phyloP scores from a whole-genome alignment of 2,113 vertebrate genomes.

The Tor tambroides region DNA sequence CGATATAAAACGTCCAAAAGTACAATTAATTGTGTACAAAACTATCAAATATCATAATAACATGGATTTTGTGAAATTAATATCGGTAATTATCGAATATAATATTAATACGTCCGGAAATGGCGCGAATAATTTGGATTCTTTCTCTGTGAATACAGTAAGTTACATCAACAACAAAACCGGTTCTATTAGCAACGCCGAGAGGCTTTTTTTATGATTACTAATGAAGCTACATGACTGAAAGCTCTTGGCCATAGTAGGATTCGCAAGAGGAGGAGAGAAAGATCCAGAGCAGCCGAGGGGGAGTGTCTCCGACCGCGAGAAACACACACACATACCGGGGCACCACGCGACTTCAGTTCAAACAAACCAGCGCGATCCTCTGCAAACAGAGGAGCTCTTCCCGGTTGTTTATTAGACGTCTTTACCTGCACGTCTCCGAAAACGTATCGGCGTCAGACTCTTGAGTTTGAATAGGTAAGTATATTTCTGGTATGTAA shows the following conservation, averaged over 20 bases:
- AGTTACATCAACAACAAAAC: neutral
- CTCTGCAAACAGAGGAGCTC: slow-evolving; percentile 15
- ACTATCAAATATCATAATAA: neutral
- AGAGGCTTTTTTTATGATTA: neutral
- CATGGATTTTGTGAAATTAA: neutral
- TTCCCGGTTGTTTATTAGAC: neutral
- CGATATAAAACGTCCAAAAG: neutral
- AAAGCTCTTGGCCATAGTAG: neutral
- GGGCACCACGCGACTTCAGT: slow-evolving; percentile 66
- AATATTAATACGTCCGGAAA: neutral
- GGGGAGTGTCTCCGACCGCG: slow-evolving; percentile 39
- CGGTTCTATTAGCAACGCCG: neutral
- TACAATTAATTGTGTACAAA: neutral
- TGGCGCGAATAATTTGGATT: neutral
- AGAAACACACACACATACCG: slow-evolving; percentile 30
- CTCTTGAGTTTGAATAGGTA: neutral
- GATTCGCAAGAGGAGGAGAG: slow-evolving; percentile 53
- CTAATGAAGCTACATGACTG: neutral
- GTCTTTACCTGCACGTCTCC: neutral
- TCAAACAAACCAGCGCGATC: slow-evolving; percentile 73
- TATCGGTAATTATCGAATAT: neutral
- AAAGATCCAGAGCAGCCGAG: slow-evolving; percentile 31
- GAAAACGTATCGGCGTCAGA: neutral
- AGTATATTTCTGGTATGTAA: slow-evolving; percentile 24
- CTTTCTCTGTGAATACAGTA: neutral